These are phyloP conservation scores for Popillia japonica DNA, from an alignment of 1,140 invertebrate genomes.

Conservation along the genomic window DNA sequence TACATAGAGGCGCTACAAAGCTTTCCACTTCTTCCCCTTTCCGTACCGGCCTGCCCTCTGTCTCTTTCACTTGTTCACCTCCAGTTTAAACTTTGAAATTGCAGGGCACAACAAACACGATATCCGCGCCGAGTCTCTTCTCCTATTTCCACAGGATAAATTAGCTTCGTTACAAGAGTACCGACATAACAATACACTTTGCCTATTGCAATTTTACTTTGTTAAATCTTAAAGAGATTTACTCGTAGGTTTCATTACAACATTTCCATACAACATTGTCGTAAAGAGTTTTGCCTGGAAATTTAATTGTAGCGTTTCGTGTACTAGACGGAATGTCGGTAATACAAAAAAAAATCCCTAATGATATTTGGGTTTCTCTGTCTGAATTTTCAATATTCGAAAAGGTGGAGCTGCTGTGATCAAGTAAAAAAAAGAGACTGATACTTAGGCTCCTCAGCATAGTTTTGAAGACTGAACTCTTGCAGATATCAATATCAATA, in stretches of 20 bases:
- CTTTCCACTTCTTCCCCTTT: slow-evolving; percentile 25
- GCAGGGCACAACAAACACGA: slow-evolving; percentile 22
- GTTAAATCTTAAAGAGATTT: slow-evolving; percentile 27
- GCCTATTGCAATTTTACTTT: slow-evolving; percentile 30
- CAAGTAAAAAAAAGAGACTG: too few species aligned
- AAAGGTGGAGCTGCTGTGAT: too few species aligned
- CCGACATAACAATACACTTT: slow-evolving; percentile 26
- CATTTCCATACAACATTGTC: too few species aligned
- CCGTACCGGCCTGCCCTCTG: background rate
- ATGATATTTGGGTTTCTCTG: too few species aligned
- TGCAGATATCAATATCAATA: too few species aligned
- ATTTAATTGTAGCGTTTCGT: background rate
- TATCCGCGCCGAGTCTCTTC: background rate
- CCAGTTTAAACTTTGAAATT: slow-evolving; percentile 35
- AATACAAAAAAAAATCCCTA: too few species aligned
- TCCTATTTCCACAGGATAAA: slow-evolving; percentile 28
- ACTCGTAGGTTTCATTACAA: background rate
- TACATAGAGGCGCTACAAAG: background rate
- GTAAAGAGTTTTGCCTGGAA: background rate
- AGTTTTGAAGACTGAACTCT: too few species aligned
- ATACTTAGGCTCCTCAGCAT: too few species aligned
- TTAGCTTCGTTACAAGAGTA: slow-evolving; percentile 26
- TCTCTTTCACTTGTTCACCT: slow-evolving; percentile 27
- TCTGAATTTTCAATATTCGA: too few species aligned
- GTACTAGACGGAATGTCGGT: background rate